phyloP scores from a whole-genome alignment of 2,113 vertebrate species.

The Mellivora capensis region DNA sequence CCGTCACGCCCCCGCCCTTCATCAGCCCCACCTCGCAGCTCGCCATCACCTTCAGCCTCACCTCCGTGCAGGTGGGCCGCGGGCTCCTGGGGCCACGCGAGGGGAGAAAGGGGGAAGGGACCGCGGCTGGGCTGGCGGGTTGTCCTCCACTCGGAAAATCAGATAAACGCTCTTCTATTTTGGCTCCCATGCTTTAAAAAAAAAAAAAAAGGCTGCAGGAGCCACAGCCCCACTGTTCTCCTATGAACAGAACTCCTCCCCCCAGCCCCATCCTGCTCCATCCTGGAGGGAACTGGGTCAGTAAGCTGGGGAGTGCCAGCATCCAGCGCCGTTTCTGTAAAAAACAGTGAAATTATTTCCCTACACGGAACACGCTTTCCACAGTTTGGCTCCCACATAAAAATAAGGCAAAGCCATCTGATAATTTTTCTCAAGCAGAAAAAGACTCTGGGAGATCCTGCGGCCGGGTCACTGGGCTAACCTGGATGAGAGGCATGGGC shows the following conservation, averaged over 20 bases:
- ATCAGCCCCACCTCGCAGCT: conserved; percentile 96
- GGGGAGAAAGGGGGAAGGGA: background rate
- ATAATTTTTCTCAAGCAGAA: background rate
- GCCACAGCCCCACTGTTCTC: background rate
- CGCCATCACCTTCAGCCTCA: conserved; percentile 95
- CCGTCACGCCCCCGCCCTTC: conserved; percentile 92
- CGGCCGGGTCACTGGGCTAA: too few species aligned
- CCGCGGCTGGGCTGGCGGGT: too few species aligned
- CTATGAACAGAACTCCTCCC: background rate
- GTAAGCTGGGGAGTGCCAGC: background rate
- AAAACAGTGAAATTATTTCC: background rate
- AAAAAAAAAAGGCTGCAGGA: background rate
- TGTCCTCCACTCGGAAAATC: background rate
- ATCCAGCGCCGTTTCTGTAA: background rate
- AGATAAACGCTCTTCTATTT: background rate
- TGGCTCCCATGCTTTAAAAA: background rate
- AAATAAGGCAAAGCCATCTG: background rate
- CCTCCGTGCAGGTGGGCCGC: conserved; percentile 89
- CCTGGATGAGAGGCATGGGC: background rate
- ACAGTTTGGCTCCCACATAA: background rate
- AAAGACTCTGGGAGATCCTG: background rate
- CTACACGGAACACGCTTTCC: background rate
- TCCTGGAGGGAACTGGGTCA: background rate
- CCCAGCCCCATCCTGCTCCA: too few species aligned
- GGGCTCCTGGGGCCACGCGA: conserved; percentile 84